A percentile compares a stretch with the other conserved stretches of the same genome.
These are phyloP conservation scores for Lordiphosa andalusiaca DNA, from an alignment of 2,888 invertebrate species.

Conservation along the genomic window DNA sequence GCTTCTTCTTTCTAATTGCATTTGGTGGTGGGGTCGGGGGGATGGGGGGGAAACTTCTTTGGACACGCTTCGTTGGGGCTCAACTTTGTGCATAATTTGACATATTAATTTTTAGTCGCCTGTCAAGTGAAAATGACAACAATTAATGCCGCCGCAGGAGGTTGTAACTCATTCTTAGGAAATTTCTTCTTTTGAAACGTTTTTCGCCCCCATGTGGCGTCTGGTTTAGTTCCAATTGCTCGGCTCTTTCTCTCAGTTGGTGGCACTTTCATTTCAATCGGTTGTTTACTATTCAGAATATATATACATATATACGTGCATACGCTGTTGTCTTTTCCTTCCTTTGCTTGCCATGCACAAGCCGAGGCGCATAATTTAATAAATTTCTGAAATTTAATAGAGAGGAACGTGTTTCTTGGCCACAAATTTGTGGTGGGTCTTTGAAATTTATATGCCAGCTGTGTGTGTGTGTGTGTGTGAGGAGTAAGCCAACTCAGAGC, in stretches of 20 bases:
- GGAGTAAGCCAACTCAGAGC: constrained; percentile 1
- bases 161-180: background rate
- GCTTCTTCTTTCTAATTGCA: constrained; percentile 64
- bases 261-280: constrained; percentile 50
- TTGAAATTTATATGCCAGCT: constrained; percentile 13
- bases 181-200: constrained; percentile 4
- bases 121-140: constrained; percentile 60
- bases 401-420: constrained; percentile 69
- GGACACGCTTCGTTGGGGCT: constrained; percentile 56
- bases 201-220: constrained; percentile 48
- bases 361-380: constrained; percentile 66
- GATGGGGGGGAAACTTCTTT: constrained; percentile 29
- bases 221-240: constrained; percentile 25
- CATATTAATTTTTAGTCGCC: constrained; percentile 63
- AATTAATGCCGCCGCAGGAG: constrained; percentile 37
- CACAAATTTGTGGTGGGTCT: constrained; percentile 69
- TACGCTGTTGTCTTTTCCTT: constrained; percentile 32
- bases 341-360: constrained; percentile 5
- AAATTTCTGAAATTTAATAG: constrained; percentile 72
- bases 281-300: constrained; percentile 8
- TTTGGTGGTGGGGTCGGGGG: constrained; percentile 4
- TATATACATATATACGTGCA: background rate
- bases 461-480: background rate
- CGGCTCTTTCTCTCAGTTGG: constrained; percentile 48
- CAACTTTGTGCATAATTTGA: constrained; percentile 60